phyloP scores from a whole-genome alignment of 2,113 vertebrate species.

The Geothlypis trichas region DNA sequence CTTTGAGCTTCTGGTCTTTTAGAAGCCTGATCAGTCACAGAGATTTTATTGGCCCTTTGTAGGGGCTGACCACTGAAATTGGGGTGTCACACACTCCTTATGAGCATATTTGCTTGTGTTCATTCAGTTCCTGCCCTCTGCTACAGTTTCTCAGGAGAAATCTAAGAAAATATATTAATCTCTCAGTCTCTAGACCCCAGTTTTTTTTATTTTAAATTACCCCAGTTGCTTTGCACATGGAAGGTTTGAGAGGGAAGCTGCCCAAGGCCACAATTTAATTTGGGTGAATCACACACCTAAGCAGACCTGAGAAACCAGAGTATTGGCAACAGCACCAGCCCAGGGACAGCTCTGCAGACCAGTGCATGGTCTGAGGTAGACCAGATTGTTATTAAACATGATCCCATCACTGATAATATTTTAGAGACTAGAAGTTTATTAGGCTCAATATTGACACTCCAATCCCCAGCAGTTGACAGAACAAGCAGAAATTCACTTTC shows the following conservation, averaged over 20 bases:
- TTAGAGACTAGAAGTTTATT: conserved; percentile 22
- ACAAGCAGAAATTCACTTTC: conserved; percentile 28
- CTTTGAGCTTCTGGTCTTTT: not conserved
- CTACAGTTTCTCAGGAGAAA: not conserved
- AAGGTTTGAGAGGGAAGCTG: not conserved
- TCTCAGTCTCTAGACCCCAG: not conserved
- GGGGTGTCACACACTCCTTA: not conserved
- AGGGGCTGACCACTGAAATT: not conserved
- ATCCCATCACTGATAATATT: not conserved
- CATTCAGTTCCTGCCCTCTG: not conserved
- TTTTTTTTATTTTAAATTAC: not conserved
- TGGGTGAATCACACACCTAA: not conserved
- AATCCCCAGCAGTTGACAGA: conserved; percentile 26
- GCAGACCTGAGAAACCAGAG: not conserved
- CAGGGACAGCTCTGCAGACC: not conserved
- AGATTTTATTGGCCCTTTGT: not conserved
- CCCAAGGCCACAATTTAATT: conserved; percentile 18
- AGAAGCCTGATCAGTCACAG: not conserved
- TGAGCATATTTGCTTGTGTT: not conserved
- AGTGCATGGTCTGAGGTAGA: not conserved
- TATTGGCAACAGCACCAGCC: not conserved
- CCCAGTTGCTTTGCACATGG: not conserved
- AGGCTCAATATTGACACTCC: conserved; percentile 16
- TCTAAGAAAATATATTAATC: not conserved
- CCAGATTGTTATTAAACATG: not conserved